Evolutionary conservation across 2,113 vertebrate species (phyloP).

Genomic region (Nanorana parkeri): DNA sequence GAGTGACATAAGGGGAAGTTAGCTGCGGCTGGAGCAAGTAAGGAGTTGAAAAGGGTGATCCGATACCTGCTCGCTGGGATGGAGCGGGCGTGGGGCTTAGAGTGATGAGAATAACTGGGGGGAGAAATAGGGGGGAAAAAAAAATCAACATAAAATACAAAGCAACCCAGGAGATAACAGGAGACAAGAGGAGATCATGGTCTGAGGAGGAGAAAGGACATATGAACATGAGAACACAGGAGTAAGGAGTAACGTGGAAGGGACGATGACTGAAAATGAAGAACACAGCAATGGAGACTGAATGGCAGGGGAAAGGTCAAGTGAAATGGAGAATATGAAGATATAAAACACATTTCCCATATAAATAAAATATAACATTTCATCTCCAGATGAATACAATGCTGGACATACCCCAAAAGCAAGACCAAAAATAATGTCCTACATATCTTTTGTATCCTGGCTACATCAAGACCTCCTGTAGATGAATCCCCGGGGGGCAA

Average conservation of each 20-base stretch:
- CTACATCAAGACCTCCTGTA: too few species aligned
- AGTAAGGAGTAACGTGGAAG: background rate
- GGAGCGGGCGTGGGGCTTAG: conserved; percentile 97
- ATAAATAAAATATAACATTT: too few species aligned
- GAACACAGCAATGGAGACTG: background rate
- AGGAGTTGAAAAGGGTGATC: conserved; percentile 64
- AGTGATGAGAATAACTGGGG: conserved; percentile 97
- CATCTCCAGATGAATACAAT: too few species aligned
- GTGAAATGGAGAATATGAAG: conserved; percentile 1
- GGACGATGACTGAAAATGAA: background rate
- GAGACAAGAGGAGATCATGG: conserved; percentile 1
- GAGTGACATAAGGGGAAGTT: conserved; percentile 30
- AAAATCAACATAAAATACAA: conserved; percentile 52
- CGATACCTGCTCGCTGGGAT: conserved; percentile 96
- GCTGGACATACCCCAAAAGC: too few species aligned
- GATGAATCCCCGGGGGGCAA: too few species aligned
- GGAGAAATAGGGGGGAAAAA: conserved; percentile 78
- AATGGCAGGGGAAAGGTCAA: background rate
- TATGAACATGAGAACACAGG: conserved; percentile 3
- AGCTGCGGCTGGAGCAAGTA: conserved; percentile 34
- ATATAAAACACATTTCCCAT: background rate
- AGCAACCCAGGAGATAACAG: conserved; percentile 43
- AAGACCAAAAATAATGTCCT: too few species aligned
- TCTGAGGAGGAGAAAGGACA: background rate
- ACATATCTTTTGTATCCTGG: too few species aligned